A percentile compares a stretch with the other conserved stretches of the same genome.
These are phyloP conservation scores for Thaumatotibia leucotreta DNA, from an alignment of 1,140 invertebrate species.

Conservation along the genomic window DNA sequence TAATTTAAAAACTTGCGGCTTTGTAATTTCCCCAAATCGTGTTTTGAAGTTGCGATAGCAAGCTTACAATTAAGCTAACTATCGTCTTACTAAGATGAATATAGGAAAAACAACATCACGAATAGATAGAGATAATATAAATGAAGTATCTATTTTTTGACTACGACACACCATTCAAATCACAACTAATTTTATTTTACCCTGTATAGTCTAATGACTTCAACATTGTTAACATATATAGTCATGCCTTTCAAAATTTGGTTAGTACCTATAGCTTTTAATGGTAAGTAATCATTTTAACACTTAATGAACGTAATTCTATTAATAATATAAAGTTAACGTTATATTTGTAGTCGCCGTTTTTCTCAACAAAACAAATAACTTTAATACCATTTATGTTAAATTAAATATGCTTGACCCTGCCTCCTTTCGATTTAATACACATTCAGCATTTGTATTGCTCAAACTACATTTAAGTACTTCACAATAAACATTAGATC, in stretches of 20 bases:
- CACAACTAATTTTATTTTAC: too few species aligned
- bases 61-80: background rate
- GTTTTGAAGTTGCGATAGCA: slow-evolving; percentile 14
- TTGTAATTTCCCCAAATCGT: slow-evolving; percentile 22
- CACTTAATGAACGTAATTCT: too few species aligned
- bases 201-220: too few species aligned
- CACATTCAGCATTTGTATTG: background rate
- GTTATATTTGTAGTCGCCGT: too few species aligned
- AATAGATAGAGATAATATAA: background rate
- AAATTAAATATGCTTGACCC: background rate
- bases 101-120: background rate
- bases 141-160: too few species aligned
- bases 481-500: background rate
- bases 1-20: slow-evolving; percentile 29
- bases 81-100: background rate
- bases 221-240: background rate
- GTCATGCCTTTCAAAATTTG: background rate
- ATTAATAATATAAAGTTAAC: too few species aligned
- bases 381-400: too few species aligned
- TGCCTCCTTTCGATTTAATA: background rate
- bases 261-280: too few species aligned
- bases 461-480: background rate
- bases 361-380: too few species aligned
- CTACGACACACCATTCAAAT: too few species aligned
- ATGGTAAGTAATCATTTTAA: background rate